phyloP scores from a whole-genome alignment of 1,140 invertebrate genomes.

The Chymomyza costata region DNA sequence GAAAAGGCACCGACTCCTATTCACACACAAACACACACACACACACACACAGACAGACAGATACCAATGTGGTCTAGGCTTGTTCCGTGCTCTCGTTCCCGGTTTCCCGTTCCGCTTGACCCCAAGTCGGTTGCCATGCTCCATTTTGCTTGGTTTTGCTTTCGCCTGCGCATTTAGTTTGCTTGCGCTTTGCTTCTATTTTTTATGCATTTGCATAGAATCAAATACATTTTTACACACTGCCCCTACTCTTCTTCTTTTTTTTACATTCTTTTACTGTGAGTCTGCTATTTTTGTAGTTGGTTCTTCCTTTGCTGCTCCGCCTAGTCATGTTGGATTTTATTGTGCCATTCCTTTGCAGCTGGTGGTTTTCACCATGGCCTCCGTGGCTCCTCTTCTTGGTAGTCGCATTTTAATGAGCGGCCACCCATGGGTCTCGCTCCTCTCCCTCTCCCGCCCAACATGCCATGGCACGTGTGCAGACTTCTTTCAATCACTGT shows the following conservation, averaged over 20 bases:
- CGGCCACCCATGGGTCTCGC: slow-evolving; percentile 21
- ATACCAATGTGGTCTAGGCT: too few relatives aligned
- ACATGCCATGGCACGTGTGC: slow-evolving; percentile 51
- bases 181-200: slow-evolving; percentile 22
- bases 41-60: slow-evolving; percentile 5
- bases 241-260: slow-evolving; percentile 18
- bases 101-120: slow-evolving; percentile 13
- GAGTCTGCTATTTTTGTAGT: neutral
- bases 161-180: slow-evolving; percentile 3
- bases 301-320: neutral
- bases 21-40: slow-evolving; percentile 7
- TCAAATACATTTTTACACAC: slow-evolving; percentile 57
- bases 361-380: slow-evolving; percentile 7
- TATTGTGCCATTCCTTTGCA: slow-evolving; percentile 58
- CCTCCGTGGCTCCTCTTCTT: slow-evolving; percentile 42
- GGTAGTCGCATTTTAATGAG: slow-evolving; percentile 72
- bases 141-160: slow-evolving; percentile 12
- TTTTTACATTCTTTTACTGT: neutral
- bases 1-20: neutral
- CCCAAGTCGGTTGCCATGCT: slow-evolving; percentile 20
- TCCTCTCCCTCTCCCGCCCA: too few relatives aligned
- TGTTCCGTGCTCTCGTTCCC: too few relatives aligned
- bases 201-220: slow-evolving; percentile 66
- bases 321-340: slow-evolving; percentile 20
- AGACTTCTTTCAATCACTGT: slow-evolving; percentile 68